A percentile compares a stretch with the other conserved stretches of the same genome.
These are phyloP conservation scores for Neosilurus mollespiculum DNA, from an alignment of 2,797 vertebrate species.

Conservation along the genomic window DNA sequence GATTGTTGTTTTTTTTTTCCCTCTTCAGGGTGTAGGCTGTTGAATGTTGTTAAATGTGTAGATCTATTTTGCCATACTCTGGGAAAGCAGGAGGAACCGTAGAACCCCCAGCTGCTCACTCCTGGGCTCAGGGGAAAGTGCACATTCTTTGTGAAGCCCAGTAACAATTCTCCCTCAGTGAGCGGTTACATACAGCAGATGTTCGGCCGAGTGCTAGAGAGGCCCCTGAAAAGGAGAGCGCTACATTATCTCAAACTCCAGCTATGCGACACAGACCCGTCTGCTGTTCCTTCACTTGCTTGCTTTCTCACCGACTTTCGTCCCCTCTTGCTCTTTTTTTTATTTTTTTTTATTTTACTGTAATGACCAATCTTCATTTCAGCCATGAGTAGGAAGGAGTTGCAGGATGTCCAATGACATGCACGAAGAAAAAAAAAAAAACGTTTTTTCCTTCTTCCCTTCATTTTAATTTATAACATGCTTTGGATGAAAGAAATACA, in stretches of 20 bases:
- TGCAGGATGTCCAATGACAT: background rate
- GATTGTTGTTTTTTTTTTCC: background rate
- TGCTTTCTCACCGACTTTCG: slow-evolving; percentile 2
- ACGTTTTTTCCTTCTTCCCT: no score
- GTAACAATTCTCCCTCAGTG: slow-evolving; percentile 59
- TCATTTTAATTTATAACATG: slow-evolving; percentile 11
- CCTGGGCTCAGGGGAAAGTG: slow-evolving; percentile 47
- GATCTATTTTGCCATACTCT: slow-evolving; percentile 9
- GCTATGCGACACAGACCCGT: slow-evolving; percentile 61
- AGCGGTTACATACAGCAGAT: slow-evolving; percentile 68
- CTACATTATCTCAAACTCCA: slow-evolving; percentile 72
- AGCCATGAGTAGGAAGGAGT: background rate
- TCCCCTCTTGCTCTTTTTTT: background rate
- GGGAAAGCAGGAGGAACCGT: slow-evolving; percentile 18
- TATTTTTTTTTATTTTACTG: background rate
- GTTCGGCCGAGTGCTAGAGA: slow-evolving; percentile 65
- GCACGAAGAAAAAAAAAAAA: background rate
- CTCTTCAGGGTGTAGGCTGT: background rate
- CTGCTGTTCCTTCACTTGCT: slow-evolving; percentile 42
- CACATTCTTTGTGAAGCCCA: slow-evolving; percentile 52
- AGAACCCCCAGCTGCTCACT: slow-evolving; percentile 38
- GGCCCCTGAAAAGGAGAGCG: slow-evolving; percentile 70
- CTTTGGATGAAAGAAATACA: background rate
- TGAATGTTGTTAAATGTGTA: slow-evolving; percentile 18
- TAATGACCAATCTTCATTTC: slow-evolving; percentile 25